Conservation (phyloP, 2,113 vertebrate genomes). For the Epinephelus cyanopodus region DNA sequence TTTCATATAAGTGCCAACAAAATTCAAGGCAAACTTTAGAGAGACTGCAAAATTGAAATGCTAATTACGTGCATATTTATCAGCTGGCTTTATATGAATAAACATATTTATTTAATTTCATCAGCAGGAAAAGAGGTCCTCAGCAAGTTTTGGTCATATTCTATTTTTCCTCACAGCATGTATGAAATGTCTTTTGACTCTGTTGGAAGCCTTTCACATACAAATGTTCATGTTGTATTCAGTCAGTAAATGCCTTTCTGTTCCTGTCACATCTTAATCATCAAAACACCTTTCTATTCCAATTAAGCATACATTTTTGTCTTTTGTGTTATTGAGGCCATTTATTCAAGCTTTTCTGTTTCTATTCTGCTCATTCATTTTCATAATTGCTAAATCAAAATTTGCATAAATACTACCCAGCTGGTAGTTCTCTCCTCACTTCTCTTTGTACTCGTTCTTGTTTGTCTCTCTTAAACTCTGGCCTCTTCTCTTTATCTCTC, state of each 20-base stretch:
- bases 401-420: constrained; percentile 58
- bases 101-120: constrained; percentile 12
- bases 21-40: not conserved
- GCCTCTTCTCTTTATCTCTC: constrained; percentile 48
- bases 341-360: constrained; percentile 22
- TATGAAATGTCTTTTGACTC: not conserved
- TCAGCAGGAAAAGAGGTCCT: not conserved
- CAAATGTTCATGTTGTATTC: not conserved
- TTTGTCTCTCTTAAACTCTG: constrained; percentile 55
- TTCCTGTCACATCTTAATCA: constrained; percentile 21
- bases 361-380: constrained; percentile 46
- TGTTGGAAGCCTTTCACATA: not conserved
- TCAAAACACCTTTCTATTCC: not conserved
- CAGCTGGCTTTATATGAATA: constrained; percentile 18
- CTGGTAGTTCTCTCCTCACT: constrained; percentile 34
- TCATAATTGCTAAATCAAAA: constrained; percentile 52
- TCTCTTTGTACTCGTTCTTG: constrained; percentile 52
- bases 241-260: not conserved
- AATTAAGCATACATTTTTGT: not conserved
- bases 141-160: not conserved
- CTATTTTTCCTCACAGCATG: not conserved
- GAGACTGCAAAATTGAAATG: not conserved
- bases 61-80: constrained; percentile 28
- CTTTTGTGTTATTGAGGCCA: constrained; percentile 7
- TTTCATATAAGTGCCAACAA: constrained; percentile 18